Evolutionary conservation across 2,113 vertebrate genomes (phyloP), one percentile per base, ranked within the genome.

Genomic region (Myiopsitta monachus): DNA sequence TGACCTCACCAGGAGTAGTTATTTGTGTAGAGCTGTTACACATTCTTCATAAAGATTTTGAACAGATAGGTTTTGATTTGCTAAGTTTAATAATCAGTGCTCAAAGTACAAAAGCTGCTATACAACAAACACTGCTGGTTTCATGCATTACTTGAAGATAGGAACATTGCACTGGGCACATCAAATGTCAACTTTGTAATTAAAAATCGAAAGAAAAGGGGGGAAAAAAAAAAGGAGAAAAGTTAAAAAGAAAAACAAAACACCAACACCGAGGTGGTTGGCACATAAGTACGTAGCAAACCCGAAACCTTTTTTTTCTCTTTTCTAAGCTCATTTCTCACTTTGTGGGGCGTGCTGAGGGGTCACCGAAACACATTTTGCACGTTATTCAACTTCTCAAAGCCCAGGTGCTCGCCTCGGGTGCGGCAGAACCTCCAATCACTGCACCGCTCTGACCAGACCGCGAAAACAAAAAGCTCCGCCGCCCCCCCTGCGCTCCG

Each of bases 381-480:
- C 13, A 0, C 5, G 2, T 10, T 12, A 26, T 4, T 19, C 38
- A 43, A 67, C 54, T 63, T 49, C 67, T 38, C 6, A 38, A 47
- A 66, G 57, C 2, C 1, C 28, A 36, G 31, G 19, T 19, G 2
- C 33, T n/a, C 5, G 3, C 36, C 64, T 1, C 7, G 61, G 55
- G 49, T 18, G 72, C 44, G 21, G 4, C 0, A 7, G 31, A 46
- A 33, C 67, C 79, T 85, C 92, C 72, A 61, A 92, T 18, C 75
- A 72, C 23, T 2, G 92, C 74, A 30, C 19, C 19, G 64, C 81
- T 67, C 22, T 3, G 82, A 69, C 59, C 87, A 6, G 91, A 88
- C 95, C 90, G 89, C 87, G 87, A 86, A 94, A 91, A 95, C 68
- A 90, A 91, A 83, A 94, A 86, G 82, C 74, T 54, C 13, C 57